These are phyloP conservation scores for Drosophila ogumai DNA, from an alignment of 1,140 invertebrate species.

Conservation along the genomic window DNA sequence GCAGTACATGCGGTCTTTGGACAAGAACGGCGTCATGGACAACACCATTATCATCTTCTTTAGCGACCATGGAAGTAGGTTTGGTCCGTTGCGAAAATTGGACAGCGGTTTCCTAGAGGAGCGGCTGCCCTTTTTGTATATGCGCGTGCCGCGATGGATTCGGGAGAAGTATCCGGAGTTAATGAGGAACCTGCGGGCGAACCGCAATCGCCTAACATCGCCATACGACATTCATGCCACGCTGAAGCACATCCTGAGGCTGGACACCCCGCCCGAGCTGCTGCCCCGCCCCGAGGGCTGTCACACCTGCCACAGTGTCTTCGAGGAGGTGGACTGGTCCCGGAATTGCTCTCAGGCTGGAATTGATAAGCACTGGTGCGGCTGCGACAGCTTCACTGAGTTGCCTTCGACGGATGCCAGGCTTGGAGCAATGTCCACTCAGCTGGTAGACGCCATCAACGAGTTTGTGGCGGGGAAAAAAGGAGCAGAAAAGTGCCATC, in stretches of 20 bases:
- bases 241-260: constrained; percentile 84
- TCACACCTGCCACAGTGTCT: constrained; percentile 89
- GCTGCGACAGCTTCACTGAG: constrained; percentile 87
- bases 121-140: constrained; percentile 92
- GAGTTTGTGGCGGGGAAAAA: constrained; percentile 43
- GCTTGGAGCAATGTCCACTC: constrained; percentile 82
- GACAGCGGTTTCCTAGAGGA: constrained; percentile 94
- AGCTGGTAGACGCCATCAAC: constrained; percentile 85
- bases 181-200: constrained; percentile 88
- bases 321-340: constrained; percentile 87
- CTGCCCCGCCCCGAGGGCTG: constrained; percentile 82
- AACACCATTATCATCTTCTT: constrained; percentile 91
- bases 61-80: constrained; percentile 97
- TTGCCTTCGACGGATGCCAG: constrained; percentile 72
- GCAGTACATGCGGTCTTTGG: constrained; percentile 87
- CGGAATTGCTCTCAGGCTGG: constrained; percentile 90
- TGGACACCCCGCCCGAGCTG: constrained; percentile 61
- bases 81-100: constrained; percentile 89
- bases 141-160: constrained; percentile 92
- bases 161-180: constrained; percentile 87
- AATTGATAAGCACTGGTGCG: constrained; percentile 92
- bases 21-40: constrained; percentile 87
- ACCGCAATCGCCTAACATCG: constrained; percentile 90
- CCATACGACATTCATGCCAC: constrained; percentile 93
- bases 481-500: constrained; percentile 38